A percentile compares a stretch with the other conserved stretches of the same genome.
Evolutionary conservation across 2,797 vertebrate genomes (phyloP).

Genomic region (Odontamblyopus rebecca): DNA sequence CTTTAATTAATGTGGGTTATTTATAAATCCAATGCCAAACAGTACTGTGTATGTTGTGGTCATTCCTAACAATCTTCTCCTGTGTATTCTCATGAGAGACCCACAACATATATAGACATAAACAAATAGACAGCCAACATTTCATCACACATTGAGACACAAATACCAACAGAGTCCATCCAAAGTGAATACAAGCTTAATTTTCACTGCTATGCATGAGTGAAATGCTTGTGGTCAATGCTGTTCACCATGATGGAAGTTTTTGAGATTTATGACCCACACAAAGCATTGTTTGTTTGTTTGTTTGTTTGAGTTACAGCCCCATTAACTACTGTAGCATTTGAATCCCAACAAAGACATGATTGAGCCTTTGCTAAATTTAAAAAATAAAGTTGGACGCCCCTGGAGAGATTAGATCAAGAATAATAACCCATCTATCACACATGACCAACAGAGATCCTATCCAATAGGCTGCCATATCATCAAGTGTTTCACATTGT

Average conservation of each 20-base stretch:
- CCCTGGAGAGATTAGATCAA: background rate
- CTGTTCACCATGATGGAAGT: conserved; percentile 40
- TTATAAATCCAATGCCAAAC: conserved; percentile 55
- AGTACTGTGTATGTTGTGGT: conserved; percentile 53
- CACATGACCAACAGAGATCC: background rate
- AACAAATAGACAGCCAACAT: conserved; percentile 39
- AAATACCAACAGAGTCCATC: conserved; percentile 46
- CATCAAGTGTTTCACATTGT: background rate
- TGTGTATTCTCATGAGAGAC: conserved; percentile 43
- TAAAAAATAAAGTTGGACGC: background rate
- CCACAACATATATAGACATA: conserved; percentile 44
- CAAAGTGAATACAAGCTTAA: conserved; percentile 50
- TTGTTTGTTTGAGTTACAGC: background rate
- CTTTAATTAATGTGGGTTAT: conserved; percentile 62
- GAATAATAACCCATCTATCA: background rate
- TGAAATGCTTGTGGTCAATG: conserved; percentile 32
- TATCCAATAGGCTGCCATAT: background rate
- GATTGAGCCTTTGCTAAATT: background rate
- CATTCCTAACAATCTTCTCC: conserved; percentile 52
- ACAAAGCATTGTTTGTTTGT: conserved; percentile 25
- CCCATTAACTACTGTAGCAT: background rate
- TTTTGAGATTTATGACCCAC: conserved; percentile 44
- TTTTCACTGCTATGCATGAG: conserved; percentile 21
- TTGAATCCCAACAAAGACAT: background rate
- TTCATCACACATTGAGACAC: conserved; percentile 38